phyloP scores from a whole-genome alignment of 2,888 invertebrate genomes.

The Polyommatus icarus region DNA sequence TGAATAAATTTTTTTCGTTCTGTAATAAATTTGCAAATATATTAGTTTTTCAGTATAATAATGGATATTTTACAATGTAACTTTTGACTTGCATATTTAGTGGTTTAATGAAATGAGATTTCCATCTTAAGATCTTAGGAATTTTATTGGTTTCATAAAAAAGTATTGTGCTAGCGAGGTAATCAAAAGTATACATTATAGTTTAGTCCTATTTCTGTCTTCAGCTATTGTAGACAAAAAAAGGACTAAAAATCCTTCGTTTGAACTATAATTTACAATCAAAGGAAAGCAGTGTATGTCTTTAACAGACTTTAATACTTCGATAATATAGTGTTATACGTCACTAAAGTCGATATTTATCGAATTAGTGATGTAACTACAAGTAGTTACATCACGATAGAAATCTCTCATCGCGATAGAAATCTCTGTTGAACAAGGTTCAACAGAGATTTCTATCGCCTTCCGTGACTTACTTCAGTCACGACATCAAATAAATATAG shows the following conservation, averaged over 20 bases:
- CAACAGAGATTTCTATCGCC: neutral
- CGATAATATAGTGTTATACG: neutral
- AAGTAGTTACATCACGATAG: too few relatives aligned
- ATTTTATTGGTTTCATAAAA: too few relatives aligned
- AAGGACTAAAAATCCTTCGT: too few relatives aligned
- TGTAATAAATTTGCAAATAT: neutral
- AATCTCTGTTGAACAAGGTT: too few relatives aligned
- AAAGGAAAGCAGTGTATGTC: neutral
- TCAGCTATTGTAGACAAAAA: too few relatives aligned
- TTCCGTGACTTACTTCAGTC: conserved; percentile 7
- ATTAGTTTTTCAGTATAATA: neutral
- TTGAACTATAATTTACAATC: neutral
- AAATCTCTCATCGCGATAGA: too few relatives aligned
- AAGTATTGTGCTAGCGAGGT: too few relatives aligned
- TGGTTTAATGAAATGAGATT: neutral
- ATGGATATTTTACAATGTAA: neutral
- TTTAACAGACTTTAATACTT: neutral
- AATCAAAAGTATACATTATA: too few relatives aligned
- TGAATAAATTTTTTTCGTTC: neutral
- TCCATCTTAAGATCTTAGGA: too few relatives aligned
- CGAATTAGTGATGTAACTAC: neutral
- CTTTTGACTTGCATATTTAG: neutral
- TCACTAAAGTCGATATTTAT: neutral
- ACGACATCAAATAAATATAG: neutral
- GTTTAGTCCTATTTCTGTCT: too few relatives aligned